Percentiles rank a stretch among this genome's conserved stretches.
These are phyloP conservation scores for Myrmecobius fasciatus DNA, from an alignment of 2,113 vertebrate genomes.

Conservation along the genomic window DNA sequence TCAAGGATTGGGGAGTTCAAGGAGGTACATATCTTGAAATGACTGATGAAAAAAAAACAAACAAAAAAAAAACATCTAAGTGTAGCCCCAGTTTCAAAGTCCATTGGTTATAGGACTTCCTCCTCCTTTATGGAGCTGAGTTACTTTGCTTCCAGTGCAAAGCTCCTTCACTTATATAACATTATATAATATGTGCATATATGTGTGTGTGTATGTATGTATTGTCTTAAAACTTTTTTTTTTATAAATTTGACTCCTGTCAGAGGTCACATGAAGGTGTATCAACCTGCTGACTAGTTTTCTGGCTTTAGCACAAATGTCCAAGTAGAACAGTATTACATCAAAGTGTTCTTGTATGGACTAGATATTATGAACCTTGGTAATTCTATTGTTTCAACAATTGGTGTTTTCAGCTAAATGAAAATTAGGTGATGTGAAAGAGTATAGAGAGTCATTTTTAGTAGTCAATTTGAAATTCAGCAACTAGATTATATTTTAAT, in stretches of 20 bases:
- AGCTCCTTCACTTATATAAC: neutral
- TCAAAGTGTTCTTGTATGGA: neutral
- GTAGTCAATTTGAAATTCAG: constrained; percentile 25
- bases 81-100: neutral
- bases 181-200: neutral
- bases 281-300: neutral
- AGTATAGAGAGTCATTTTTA: neutral
- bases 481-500: constrained; percentile 26
- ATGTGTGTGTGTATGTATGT: neutral
- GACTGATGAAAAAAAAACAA: neutral
- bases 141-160: neutral
- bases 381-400: neutral
- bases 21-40: neutral
- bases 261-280: constrained; percentile 15
- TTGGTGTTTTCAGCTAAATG: neutral
- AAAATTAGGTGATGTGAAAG: neutral
- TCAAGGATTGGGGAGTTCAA: neutral
- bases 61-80: neutral
- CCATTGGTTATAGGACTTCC: neutral
- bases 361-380: neutral
- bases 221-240: neutral
- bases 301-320: neutral
- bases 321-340: neutral
- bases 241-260: constrained; percentile 19
- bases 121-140: neutral